Evolutionary conservation across 1,140 invertebrate species (phyloP).

Genomic region (Drosophila jambulina): DNA sequence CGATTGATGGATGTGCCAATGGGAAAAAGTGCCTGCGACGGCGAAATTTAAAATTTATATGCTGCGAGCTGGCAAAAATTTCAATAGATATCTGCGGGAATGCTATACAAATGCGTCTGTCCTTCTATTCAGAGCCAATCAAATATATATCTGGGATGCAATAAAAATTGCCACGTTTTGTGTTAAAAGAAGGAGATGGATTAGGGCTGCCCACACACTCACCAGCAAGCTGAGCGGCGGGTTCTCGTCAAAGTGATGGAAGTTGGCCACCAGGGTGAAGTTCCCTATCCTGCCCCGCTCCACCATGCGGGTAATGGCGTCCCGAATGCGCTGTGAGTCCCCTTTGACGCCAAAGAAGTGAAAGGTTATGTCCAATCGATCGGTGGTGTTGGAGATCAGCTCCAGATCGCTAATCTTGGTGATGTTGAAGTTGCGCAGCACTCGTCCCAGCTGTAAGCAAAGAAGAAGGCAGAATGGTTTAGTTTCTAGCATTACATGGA

Average conservation of each 20-base stretch:
- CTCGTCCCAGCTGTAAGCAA: constrained; percentile 88
- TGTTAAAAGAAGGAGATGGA: constrained; percentile 10
- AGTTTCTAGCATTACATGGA: background rate
- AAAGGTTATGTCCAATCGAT: constrained; percentile 88
- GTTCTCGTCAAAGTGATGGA: constrained; percentile 87
- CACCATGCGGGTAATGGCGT: constrained; percentile 87
- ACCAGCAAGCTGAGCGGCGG: constrained; percentile 87
- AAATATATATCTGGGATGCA: constrained; percentile 10
- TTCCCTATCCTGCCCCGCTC: constrained; percentile 88
- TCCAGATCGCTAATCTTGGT: constrained; percentile 89
- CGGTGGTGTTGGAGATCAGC: constrained; percentile 88
- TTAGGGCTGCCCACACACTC: constrained; percentile 35
- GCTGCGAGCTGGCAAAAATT: constrained; percentile 2
- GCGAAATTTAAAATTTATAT: constrained; percentile 38
- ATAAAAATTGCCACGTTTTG: constrained; percentile 7
- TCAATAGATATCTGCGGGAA: constrained; percentile 22
- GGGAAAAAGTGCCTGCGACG: constrained; percentile 1
- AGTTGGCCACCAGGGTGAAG: constrained; percentile 87
- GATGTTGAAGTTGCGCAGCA: constrained; percentile 88
- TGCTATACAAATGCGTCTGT: constrained; percentile 17
- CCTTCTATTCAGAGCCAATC: constrained; percentile 19
- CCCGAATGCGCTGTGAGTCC: constrained; percentile 88
- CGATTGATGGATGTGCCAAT: constrained; percentile 62
- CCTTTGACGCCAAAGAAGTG: constrained; percentile 88
- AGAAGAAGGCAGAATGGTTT: constrained; percentile 29